A percentile compares a stretch with the other conserved stretches of the same genome.
Conservation (phyloP, 2,888 invertebrate species). For the Chydorus sphaericus region DNA sequence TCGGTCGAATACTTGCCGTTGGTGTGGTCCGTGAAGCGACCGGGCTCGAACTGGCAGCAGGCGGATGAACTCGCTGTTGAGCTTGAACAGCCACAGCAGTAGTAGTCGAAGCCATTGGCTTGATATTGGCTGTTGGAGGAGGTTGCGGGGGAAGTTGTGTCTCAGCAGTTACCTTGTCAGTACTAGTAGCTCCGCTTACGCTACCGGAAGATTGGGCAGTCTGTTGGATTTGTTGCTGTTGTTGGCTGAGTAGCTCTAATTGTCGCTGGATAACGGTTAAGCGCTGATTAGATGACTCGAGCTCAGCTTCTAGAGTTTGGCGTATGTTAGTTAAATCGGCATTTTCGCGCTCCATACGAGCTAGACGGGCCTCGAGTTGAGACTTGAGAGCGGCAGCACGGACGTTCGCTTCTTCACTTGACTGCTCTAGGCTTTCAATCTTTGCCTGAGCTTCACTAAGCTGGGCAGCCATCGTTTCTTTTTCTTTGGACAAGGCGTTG, state of each 20-base stretch:
- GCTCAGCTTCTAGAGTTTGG: slow-evolving; percentile 38
- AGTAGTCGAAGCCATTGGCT: slow-evolving; percentile 56
- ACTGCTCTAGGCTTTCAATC: slow-evolving; percentile 26
- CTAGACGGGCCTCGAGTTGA: slow-evolving; percentile 51
- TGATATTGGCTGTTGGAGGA: slow-evolving; percentile 77
- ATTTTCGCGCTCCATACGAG: slow-evolving; percentile 56
- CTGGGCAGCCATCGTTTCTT: slow-evolving; percentile 27
- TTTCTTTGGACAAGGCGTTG: background rate
- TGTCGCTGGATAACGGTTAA: slow-evolving; percentile 41
- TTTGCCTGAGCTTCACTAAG: slow-evolving; percentile 37
- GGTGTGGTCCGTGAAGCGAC: slow-evolving; percentile 42
- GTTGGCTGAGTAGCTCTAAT: slow-evolving; percentile 23
- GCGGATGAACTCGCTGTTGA: slow-evolving; percentile 16
- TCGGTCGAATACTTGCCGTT: slow-evolving; percentile 81
- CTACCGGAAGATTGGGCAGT: slow-evolving; percentile 14
- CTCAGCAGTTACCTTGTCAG: slow-evolving; percentile 40
- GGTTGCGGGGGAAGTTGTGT: too few species aligned
- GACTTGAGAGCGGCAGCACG: slow-evolving; percentile 44
- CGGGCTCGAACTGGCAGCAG: slow-evolving; percentile 17
- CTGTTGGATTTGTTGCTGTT: slow-evolving; percentile 23
- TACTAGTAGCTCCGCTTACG: slow-evolving; percentile 29
- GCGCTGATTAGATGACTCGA: slow-evolving; percentile 55
- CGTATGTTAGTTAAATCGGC: slow-evolving; percentile 43
- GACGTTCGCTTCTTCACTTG: slow-evolving; percentile 26
- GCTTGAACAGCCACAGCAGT: background rate